Evolutionary conservation across 2,113 vertebrate species (phyloP).

Genomic region (Brachionichthys hirsutus): DNA sequence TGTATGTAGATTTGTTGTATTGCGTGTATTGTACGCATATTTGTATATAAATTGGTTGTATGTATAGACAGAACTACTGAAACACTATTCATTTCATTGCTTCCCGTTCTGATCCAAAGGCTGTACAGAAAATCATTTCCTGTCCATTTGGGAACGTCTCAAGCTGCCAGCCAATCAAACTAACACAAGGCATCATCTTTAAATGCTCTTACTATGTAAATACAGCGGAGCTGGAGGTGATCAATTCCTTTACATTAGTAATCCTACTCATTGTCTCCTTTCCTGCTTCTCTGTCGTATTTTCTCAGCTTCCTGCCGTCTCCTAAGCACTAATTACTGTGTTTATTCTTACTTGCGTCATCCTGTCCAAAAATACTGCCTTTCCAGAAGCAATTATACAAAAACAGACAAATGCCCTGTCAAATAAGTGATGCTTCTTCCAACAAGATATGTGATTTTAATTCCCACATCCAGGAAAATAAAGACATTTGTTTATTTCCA

Average conservation of each 20-base stretch:
- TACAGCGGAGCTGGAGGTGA: conserved; percentile 39
- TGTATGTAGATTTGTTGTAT: too few relatives aligned
- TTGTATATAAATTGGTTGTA: too few relatives aligned
- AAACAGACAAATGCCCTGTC: conserved; percentile 53
- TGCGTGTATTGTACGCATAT: too few relatives aligned
- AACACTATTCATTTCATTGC: too few relatives aligned
- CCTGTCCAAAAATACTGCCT: conserved; percentile 66
- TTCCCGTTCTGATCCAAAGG: too few relatives aligned
- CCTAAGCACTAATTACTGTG: conserved; percentile 73
- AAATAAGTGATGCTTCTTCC: conserved; percentile 16
- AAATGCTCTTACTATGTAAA: conserved; percentile 22
- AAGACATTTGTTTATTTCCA: conserved; percentile 7
- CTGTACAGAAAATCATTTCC: too few relatives aligned
- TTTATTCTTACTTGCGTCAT: conserved; percentile 73
- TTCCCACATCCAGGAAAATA: neutral
- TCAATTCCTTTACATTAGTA: conserved; percentile 69
- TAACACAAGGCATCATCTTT: conserved; percentile 1
- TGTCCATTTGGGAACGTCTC: too few relatives aligned
- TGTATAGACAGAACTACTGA: too few relatives aligned
- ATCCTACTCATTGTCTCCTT: conserved; percentile 59
- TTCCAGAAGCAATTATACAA: conserved; percentile 68
- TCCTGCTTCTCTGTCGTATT: conserved; percentile 37
- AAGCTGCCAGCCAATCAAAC: too few relatives aligned
- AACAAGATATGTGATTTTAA: neutral
- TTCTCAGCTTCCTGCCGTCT: conserved; percentile 55